Evolutionary conservation across 2,797 vertebrate genomes (phyloP), one percentile per base, ranked within the genome.

Genomic region (Pogoniulus pusillus): DNA sequence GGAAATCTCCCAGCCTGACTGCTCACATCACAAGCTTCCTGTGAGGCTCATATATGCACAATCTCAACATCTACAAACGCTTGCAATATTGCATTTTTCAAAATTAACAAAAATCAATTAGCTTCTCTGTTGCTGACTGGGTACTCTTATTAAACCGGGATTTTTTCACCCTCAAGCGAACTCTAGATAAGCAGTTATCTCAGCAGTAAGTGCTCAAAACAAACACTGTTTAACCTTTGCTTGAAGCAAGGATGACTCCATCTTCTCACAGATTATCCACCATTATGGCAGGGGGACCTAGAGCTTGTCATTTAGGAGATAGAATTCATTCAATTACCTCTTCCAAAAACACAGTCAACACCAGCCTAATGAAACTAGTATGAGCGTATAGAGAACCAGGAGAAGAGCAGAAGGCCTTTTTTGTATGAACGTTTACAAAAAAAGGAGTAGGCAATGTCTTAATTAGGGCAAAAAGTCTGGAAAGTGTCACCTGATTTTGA

Each of bases 1-100:
- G 26, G 19, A 47, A 71, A 51, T 3, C 1, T 1, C 2, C 4
- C 24, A 41, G 39, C 0, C 1, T 14, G 32, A 27, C 30, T 49
- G 35, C n/a, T 82, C 8, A 59, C 2, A 4, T 12, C 23, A 54
- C 14, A 69, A 55, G 18, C 19, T 73, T 71, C n/a, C 41, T 62
- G 9, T 45, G 12, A 73, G 72, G n/a, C 32, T 80, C 24, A 32
- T 12, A 34, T 8, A 73, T 6, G 5, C 14, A 37, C 59, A 69
- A 41, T 22, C 22, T 16, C 1, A 1, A 55, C 18, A 70, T 4
- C 16, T 37, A 32, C 0, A 49, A 27, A 49, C 66, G 45, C 10
- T 35, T 57, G 54, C 86, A 82, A 73, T 3, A 1, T 10, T 59
- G 4, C 43, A 41, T 60, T 59, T 54, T 39, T 47, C 51, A 68